These are phyloP conservation scores for Apis dorsata DNA, from an alignment of 1,140 invertebrate species.

Conservation along the genomic window DNA sequence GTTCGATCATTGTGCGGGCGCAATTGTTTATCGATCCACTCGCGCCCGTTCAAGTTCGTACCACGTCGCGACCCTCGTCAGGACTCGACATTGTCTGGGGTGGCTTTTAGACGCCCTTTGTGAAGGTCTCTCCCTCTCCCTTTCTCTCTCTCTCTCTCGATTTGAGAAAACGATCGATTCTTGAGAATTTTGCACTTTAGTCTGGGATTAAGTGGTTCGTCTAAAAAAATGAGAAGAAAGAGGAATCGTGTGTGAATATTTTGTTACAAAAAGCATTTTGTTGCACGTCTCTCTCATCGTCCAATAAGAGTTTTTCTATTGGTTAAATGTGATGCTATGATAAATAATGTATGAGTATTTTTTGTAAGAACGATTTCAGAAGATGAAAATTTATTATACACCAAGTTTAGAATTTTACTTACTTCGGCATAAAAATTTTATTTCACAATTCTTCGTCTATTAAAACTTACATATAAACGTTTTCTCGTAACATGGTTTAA, in stretches of 20 bases:
- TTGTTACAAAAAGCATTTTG: too few species aligned
- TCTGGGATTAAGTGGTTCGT: too few species aligned
- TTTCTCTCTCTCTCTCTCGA: neutral
- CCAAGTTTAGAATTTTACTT: too few species aligned
- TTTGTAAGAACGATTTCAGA: neutral
- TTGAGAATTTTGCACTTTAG: neutral
- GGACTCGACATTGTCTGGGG: neutral
- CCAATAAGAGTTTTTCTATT: too few species aligned
- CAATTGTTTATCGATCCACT: conserved; percentile 39
- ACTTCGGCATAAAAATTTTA: too few species aligned
- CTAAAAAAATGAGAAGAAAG: too few species aligned
- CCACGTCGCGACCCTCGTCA: neutral
- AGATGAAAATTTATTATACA: neutral
- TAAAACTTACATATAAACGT: neutral
- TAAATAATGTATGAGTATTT: too few species aligned
- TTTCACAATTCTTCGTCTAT: too few species aligned
- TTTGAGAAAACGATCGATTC: conserved; percentile 7
- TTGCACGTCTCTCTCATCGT: too few species aligned
- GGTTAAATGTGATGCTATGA: too few species aligned
- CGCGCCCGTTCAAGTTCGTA: conserved; percentile 7
- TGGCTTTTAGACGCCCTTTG: neutral
- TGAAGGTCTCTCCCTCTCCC: neutral
- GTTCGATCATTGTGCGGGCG: neutral
- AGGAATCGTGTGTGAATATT: too few species aligned
- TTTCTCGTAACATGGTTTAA: too few species aligned